phyloP scores from a whole-genome alignment of 2,113 vertebrate species.

The Pitta sordida region DNA sequence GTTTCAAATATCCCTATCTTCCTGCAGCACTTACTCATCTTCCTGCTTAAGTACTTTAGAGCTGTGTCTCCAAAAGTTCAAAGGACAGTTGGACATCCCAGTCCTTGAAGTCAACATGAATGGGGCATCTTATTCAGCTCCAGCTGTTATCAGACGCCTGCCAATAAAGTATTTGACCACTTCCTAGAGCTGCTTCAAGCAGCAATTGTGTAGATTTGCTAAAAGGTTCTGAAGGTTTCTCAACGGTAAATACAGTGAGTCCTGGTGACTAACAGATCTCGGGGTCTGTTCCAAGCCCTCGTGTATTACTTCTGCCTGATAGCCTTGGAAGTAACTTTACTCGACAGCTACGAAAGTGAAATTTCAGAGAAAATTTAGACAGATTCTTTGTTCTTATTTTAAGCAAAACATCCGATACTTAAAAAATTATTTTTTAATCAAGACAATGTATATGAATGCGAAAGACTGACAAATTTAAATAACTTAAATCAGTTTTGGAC shows the following conservation, averaged over 20 bases:
- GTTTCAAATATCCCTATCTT: conserved; percentile 5
- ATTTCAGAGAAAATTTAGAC: neutral
- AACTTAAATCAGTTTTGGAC: neutral
- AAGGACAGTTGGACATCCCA: neutral
- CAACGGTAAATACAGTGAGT: neutral
- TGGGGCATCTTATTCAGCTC: neutral
- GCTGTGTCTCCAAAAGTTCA: neutral
- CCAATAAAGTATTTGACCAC: neutral
- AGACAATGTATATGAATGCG: neutral
- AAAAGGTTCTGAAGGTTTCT: neutral
- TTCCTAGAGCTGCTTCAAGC: neutral
- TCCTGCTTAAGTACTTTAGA: conserved; percentile 9
- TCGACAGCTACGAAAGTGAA: neutral
- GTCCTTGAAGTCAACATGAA: conserved; percentile 5
- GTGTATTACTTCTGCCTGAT: neutral
- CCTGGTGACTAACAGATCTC: neutral
- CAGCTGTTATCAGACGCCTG: neutral
- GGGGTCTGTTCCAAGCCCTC: neutral
- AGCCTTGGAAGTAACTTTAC: neutral
- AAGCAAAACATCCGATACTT: neutral
- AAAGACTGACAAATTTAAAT: neutral
- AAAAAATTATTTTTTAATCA: neutral
- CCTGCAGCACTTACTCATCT: conserved; percentile 42
- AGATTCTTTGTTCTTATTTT: neutral
- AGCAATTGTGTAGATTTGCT: neutral